phyloP scores from a whole-genome alignment of 2,113 vertebrate genomes.

The Scomber scombrus region DNA sequence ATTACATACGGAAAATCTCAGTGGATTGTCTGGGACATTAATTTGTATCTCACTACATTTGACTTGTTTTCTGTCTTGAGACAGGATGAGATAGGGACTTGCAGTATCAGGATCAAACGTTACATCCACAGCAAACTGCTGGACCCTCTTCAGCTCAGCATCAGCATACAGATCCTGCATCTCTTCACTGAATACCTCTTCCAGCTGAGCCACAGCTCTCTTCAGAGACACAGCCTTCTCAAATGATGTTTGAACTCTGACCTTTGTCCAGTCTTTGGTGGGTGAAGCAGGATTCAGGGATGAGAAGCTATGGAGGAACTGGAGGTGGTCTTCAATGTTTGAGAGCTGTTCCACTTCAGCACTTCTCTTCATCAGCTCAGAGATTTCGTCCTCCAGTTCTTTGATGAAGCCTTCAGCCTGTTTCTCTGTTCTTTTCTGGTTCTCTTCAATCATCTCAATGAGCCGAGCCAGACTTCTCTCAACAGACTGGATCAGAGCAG shows the following conservation, averaged over 20 bases:
- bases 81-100: neutral
- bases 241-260: too few species aligned
- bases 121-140: neutral
- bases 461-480: constrained; percentile 8
- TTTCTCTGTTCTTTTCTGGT: constrained; percentile 13
- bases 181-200: neutral
- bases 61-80: neutral
- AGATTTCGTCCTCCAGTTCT: constrained; percentile 9
- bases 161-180: neutral
- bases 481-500: constrained; percentile 11
- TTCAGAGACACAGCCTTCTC: neutral
- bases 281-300: too few species aligned
- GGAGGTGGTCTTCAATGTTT: too few species aligned
- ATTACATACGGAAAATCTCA: neutral
- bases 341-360: too few species aligned
- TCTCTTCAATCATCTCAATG: neutral
- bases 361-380: too few species aligned
- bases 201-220: constrained; percentile 21
- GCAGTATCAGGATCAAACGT: constrained; percentile 9
- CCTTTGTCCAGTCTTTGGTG: too few species aligned
- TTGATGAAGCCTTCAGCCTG: constrained; percentile 4
- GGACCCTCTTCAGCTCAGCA: neutral
- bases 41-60: accelerated
- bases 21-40: neutral
- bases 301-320: too few species aligned